A percentile compares a stretch with the other conserved stretches of the same genome.
phyloP scores from a whole-genome alignment of 2,888 invertebrate genomes.

The Cerastoderma edule region DNA sequence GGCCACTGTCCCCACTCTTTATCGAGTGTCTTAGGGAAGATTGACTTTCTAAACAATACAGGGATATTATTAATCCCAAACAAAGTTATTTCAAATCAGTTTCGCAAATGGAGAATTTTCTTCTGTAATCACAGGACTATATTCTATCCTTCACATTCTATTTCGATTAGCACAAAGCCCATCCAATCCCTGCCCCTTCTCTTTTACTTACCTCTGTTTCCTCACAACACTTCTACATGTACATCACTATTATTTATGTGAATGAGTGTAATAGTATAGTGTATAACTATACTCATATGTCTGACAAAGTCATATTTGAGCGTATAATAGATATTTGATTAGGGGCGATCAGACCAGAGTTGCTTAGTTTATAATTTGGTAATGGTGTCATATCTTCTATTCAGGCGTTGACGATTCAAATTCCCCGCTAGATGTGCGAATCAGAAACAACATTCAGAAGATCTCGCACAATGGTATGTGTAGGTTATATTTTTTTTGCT shows the following conservation, averaged over 20 bases:
- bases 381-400: neutral
- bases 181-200: too few species aligned
- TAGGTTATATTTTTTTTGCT: too few species aligned
- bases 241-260: neutral
- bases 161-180: too few species aligned
- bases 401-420: neutral
- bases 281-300: neutral
- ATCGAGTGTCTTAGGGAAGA: too few species aligned
- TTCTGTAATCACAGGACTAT: too few species aligned
- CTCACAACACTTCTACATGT: neutral
- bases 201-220: too few species aligned
- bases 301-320: neutral
- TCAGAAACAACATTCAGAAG: conserved; percentile 15
- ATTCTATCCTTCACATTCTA: too few species aligned
- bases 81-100: too few species aligned
- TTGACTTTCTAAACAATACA: too few species aligned
- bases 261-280: neutral
- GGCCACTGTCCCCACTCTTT: too few species aligned
- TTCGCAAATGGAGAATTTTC: too few species aligned
- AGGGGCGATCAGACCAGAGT: neutral
- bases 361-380: neutral
- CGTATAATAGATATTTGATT: neutral
- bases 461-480: conserved; percentile 12
- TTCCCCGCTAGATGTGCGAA: conserved; percentile 6
- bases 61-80: too few species aligned